Evolutionary conservation across 2,888 invertebrate genomes (phyloP).

Genomic region (Plebejus melissa): DNA sequence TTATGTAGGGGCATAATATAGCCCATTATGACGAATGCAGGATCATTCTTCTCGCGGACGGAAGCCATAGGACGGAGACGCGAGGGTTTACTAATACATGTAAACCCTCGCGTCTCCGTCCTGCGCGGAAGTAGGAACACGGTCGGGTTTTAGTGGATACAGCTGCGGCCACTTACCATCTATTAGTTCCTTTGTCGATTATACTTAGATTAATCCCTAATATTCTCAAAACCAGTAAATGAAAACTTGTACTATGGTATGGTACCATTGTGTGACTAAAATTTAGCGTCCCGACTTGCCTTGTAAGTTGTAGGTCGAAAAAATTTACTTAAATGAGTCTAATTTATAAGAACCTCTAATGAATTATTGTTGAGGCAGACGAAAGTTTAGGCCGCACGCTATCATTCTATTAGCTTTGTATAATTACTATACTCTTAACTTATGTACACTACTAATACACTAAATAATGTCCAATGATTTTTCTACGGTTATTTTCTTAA

Average conservation of each 20-base stretch:
- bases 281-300: not conserved
- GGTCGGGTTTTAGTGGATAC: no score
- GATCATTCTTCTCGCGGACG: no score
- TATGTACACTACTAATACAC: conserved; percentile 4
- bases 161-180: no score
- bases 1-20: no score
- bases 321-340: not conserved
- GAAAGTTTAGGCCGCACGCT: conserved; percentile 11
- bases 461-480: conserved; percentile 18
- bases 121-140: no score
- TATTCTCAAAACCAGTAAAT: not conserved
- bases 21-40: no score
- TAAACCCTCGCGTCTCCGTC: no score
- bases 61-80: no score
- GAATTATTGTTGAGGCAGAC: not conserved
- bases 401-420: conserved; percentile 21
- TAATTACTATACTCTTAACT: conserved; percentile 6
- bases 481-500: conserved; percentile 18
- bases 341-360: not conserved
- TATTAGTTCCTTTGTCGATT: not conserved
- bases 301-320: not conserved
- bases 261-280: not conserved
- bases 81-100: no score
- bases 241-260: not conserved
- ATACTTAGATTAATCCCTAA: not conserved